These are phyloP conservation scores for Sesia bembeciformis DNA, from an alignment of 2,888 invertebrate species.

Conservation along the genomic window DNA sequence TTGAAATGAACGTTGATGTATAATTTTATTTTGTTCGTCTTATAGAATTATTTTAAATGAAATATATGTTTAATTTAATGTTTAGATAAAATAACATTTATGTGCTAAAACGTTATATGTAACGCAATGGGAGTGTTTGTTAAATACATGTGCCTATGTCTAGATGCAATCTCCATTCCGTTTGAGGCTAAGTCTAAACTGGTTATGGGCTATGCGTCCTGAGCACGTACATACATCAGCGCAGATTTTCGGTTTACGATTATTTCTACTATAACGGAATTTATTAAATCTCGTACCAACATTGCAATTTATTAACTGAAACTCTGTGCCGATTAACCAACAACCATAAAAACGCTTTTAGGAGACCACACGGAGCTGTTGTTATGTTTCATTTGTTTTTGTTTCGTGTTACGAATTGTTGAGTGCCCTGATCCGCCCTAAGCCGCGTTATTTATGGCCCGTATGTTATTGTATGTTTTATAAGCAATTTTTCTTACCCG, in stretches of 20 bases:
- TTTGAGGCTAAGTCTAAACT: conserved; percentile 47
- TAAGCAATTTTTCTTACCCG: conserved; percentile 25
- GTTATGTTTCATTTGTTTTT: conserved; percentile 55
- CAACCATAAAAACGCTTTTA: conserved; percentile 64
- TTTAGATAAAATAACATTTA: conserved; percentile 58
- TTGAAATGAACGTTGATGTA: conserved; percentile 49
- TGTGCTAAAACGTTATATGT: conserved; percentile 73
- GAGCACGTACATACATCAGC: conserved; percentile 40
- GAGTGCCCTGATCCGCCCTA: conserved; percentile 59
- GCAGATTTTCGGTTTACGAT: conserved; percentile 35
- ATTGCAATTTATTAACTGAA: conserved; percentile 26
- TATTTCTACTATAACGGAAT: neutral
- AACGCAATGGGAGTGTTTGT: conserved; percentile 69
- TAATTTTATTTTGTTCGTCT: conserved; percentile 42
- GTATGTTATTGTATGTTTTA: conserved; percentile 32
- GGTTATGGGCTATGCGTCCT: conserved; percentile 46
- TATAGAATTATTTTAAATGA: conserved; percentile 40
- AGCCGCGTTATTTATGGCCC: conserved; percentile 64
- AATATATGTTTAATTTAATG: conserved; percentile 51
- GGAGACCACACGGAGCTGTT: conserved; percentile 68
- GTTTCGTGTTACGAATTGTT: conserved; percentile 49
- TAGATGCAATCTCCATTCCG: conserved; percentile 57
- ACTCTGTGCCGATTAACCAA: conserved; percentile 45
- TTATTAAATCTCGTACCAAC: neutral
- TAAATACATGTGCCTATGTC: conserved; percentile 51